Percentiles rank a stretch among this genome's conserved stretches.
phyloP scores from a whole-genome alignment of 2,888 invertebrate species.

The Calameuta filiformis region DNA sequence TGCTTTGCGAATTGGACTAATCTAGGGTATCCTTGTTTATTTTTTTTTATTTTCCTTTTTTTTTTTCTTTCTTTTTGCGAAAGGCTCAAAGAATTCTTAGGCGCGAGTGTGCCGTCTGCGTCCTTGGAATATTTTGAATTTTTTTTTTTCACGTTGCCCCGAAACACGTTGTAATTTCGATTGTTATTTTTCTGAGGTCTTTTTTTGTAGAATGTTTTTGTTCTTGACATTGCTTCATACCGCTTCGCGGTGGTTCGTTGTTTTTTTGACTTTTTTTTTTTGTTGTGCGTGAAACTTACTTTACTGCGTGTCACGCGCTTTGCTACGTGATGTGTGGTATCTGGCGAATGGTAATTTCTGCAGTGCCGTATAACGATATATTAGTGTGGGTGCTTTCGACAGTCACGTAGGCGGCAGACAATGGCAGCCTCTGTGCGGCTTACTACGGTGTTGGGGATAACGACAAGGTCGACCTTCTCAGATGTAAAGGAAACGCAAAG shows the following conservation, averaged over 20 bases:
- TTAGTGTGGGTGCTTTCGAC: neutral
- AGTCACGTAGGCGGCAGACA: neutral
- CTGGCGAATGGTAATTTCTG: neutral
- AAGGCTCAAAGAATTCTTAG: neutral
- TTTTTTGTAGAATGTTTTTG: neutral
- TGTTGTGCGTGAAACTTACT: neutral
- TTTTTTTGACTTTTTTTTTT: neutral
- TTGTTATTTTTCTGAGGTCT: neutral
- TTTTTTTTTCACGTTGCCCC: neutral
- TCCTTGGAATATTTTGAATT: neutral
- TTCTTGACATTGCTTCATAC: neutral
- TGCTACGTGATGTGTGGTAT: neutral
- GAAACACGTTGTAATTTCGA: neutral
- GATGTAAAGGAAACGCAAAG: no score
- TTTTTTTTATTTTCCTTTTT: neutral
- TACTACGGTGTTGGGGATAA: neutral
- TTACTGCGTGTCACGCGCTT: neutral
- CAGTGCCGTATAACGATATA: neutral
- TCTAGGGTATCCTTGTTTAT: neutral
- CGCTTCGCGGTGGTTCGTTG: neutral
- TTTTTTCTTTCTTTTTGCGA: neutral
- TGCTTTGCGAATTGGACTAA: neutral
- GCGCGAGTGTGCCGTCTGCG: neutral
- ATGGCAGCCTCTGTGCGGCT: neutral
- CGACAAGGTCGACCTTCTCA: neutral